These are phyloP conservation scores for Laticauda colubrina DNA, from an alignment of 2,113 vertebrate genomes.

Conservation along the genomic window DNA sequence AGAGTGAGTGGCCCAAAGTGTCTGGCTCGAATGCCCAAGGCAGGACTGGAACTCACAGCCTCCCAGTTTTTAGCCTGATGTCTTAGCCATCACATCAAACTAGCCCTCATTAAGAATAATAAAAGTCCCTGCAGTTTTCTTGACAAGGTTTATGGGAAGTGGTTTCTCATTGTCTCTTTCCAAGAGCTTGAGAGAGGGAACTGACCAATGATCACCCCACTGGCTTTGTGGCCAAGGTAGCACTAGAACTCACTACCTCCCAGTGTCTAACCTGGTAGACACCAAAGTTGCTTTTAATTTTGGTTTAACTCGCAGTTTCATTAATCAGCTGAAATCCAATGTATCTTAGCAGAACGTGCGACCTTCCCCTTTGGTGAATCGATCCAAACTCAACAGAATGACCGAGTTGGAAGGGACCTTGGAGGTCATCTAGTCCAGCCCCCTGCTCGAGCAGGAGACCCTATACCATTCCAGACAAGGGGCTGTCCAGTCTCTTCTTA, in stretches of 20 bases:
- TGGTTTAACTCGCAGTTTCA: not conserved
- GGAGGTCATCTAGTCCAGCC: not conserved
- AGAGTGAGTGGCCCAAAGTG: not conserved
- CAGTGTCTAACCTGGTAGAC: rapidly evolving
- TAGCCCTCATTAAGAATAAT: not conserved
- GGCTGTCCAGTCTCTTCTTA: not conserved
- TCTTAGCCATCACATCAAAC: not conserved
- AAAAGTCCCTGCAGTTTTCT: not conserved
- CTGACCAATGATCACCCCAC: not conserved
- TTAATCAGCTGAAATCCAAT: not conserved
- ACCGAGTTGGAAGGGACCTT: not conserved
- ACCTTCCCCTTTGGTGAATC: not conserved
- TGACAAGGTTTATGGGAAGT: too few relatives aligned
- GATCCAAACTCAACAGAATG: not conserved
- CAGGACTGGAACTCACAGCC: not conserved
- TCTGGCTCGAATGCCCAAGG: not conserved
- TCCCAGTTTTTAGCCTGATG: not conserved
- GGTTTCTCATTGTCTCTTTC: not conserved
- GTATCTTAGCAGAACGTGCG: not conserved
- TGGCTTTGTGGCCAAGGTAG: not conserved
- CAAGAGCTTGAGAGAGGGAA: not conserved
- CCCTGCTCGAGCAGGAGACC: not conserved
- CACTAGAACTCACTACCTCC: not conserved
- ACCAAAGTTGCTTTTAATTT: not conserved
- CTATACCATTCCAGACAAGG: not conserved